Evolutionary conservation across 2,888 invertebrate genomes (phyloP).

Genomic region (Hipparchia semele): DNA sequence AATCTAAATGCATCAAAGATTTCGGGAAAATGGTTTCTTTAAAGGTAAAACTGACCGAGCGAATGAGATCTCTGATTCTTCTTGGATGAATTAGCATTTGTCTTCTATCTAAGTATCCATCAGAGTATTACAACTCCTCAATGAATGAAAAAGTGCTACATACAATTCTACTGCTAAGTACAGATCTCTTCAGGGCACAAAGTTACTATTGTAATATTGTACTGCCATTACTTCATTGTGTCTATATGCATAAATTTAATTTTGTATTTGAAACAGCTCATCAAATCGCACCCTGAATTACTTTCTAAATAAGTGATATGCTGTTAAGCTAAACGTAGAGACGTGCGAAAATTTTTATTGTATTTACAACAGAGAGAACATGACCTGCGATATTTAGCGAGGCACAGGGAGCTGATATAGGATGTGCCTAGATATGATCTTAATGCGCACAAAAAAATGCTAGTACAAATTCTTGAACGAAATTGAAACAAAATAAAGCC

Average conservation of each 20-base stretch:
- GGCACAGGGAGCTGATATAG: not conserved
- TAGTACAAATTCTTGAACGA: not conserved
- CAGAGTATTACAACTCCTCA: no score
- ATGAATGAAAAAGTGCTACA: no score
- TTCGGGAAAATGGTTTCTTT: not conserved
- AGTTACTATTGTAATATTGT: no score
- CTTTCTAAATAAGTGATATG: slow-evolving; percentile 5
- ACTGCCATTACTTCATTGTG: not conserved
- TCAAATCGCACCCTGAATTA: not conserved
- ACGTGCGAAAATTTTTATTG: not conserved
- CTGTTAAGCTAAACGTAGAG: slow-evolving; percentile 2
- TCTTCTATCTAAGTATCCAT: no score
- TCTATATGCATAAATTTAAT: no score
- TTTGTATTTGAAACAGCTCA: not conserved
- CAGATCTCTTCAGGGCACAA: no score
- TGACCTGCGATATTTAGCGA: slow-evolving; percentile 3
- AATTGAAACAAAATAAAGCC: not conserved
- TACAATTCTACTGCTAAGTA: no score
- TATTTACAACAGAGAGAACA: slow-evolving; percentile 1
- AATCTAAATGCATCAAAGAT: not conserved
- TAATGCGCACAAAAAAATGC: not conserved
- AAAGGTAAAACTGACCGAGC: not conserved
- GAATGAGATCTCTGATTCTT: no score
- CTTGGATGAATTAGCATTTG: no score
- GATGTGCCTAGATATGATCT: not conserved